phyloP scores from a whole-genome alignment of 2,113 vertebrate genomes.

The Chrysochloris asiatica region DNA sequence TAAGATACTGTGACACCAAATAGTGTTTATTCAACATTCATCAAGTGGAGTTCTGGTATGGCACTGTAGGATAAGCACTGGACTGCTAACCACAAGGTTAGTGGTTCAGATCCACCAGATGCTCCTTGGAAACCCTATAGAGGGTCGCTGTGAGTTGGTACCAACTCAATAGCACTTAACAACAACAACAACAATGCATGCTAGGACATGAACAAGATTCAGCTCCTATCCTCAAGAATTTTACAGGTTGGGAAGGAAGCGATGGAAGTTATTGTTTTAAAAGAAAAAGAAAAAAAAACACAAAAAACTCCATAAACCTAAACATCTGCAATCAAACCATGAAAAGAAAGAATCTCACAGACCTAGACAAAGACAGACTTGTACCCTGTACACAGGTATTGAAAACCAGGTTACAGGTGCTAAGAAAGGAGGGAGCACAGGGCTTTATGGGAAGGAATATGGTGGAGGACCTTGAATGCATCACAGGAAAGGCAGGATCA shows the following conservation, averaged over 20 bases:
- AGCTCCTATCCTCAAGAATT: background rate
- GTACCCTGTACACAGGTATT: background rate
- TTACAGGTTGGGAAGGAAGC: background rate
- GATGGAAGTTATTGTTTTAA: background rate
- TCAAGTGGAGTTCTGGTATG: too few species aligned
- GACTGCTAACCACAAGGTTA: too few species aligned
- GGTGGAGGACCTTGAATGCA: background rate
- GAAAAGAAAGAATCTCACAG: background rate
- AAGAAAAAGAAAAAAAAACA: too few species aligned
- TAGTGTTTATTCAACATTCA: background rate
- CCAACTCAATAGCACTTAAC: too few species aligned
- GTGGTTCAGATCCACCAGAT: too few species aligned
- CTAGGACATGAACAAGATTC: background rate
- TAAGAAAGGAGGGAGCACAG: background rate
- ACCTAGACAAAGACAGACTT: background rate
- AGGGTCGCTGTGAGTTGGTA: too few species aligned
- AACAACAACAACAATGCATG: too few species aligned
- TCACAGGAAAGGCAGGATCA: background rate
- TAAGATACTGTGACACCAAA: background rate
- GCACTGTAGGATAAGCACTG: too few species aligned
- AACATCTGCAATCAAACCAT: background rate
- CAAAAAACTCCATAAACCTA: background rate
- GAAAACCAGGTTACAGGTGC: fast-evolving
- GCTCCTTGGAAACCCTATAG: too few species aligned
- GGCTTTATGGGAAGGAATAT: background rate